Base-by-base conservation (phyloP, 2,113 vertebrate species). In the Scophthalmus maximus region DNA sequence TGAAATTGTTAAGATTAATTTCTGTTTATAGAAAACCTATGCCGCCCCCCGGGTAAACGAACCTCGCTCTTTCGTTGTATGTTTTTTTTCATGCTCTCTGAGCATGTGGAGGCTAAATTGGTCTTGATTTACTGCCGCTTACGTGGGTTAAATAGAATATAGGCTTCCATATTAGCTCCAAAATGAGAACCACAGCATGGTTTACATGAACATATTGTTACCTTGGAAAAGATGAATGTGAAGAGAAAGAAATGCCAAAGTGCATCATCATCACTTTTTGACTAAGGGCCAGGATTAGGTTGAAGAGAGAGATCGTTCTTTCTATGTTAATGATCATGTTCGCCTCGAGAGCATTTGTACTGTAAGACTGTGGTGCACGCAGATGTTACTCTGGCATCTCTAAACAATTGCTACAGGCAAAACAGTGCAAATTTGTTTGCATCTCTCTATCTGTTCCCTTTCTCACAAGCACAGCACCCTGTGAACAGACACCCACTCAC, bases 211-310 rank as follows among this genome's bases (percentile, higher is more conserved):
- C 76, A 72, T 66, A 60, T 36, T 69, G 68, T 68, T 65, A 50
- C 36, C 42, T 7, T 61, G 36, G 50, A 62, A 51, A 58, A 74
- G 68, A 81, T 78, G n/a, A 68, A 63, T 73, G 68, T 11, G 3
- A 7, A 30, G 27, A 1, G 18, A 29, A 30, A 58, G 14, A 79
- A 22, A 27, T 20, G 34, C 32, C 27, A 26, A 40, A 78, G 20
- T 83, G 71, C 76, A 23, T 86, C 79, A 71, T 86, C 81, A 78
- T 85, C 73, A 62, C 46, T 63, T 79, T 77, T 80, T 38, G 70
- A 78, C 74, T 79, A 83, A 78, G 56, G 36, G 65, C 51, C 12
- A 6, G 22, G 68, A 77, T 79, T 78, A 77, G 58, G 23, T 78
- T 74, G 56, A 49, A 7, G 40, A 78, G 49, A 67, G 29, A 23